Evolutionary conservation across 2,888 invertebrate genomes (phyloP).

Genomic region (Apamea crenata): DNA sequence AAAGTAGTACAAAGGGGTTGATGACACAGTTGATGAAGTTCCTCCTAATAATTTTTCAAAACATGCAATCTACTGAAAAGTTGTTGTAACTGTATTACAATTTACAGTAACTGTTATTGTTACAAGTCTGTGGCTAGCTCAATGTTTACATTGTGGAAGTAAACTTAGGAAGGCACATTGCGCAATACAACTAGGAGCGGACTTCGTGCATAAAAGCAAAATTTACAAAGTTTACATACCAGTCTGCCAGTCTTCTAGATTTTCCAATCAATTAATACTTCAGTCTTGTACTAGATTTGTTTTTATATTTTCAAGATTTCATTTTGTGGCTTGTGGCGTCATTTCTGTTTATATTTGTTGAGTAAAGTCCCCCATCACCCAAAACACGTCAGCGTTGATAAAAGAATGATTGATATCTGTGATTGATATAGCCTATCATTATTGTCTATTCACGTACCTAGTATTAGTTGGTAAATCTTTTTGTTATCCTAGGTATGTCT

Average conservation of each 20-base stretch:
- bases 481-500: not conserved
- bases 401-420: slow-evolving; percentile 35
- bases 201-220: not conserved
- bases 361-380: not conserved
- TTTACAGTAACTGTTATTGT: not conserved
- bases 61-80: not conserved
- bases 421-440: slow-evolving; percentile 25
- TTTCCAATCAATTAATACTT: not conserved
- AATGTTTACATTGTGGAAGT: slow-evolving; percentile 5
- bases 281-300: not conserved
- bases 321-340: slow-evolving; percentile 8
- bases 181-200: not conserved
- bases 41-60: not conserved
- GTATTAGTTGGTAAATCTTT: not conserved
- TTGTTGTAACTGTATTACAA: not conserved
- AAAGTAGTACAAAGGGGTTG: not conserved
- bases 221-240: not conserved
- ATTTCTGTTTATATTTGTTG: not conserved
- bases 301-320: not conserved
- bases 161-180: not conserved
- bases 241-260: not conserved
- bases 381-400: slow-evolving; percentile 27
- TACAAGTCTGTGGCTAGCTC: not conserved
- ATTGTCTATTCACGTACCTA: not conserved
- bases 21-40: too few species aligned